These are phyloP conservation scores for Nothobranchius kuhntae DNA, from an alignment of 2,113 vertebrate genomes.

Conservation along the genomic window DNA sequence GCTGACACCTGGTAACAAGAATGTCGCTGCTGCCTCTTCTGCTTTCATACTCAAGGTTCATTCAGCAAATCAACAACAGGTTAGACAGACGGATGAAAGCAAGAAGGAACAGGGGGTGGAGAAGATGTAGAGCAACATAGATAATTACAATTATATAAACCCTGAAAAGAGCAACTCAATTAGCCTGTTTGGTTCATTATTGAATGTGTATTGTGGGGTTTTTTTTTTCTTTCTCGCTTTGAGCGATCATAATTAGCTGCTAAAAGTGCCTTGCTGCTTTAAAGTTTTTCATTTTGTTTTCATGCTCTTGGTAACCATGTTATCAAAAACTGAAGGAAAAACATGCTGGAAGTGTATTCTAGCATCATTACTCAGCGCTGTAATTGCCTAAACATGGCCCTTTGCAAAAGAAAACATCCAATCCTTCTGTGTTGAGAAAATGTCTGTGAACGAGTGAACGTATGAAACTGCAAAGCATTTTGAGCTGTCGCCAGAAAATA, in stretches of 20 bases:
- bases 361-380: too few species aligned
- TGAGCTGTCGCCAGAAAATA: too few species aligned
- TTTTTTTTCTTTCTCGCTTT: background rate
- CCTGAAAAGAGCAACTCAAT: conserved; percentile 50
- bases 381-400: too few species aligned
- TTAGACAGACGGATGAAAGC: conserved; percentile 42
- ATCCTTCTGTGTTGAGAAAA: too few species aligned
- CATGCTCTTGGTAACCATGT: too few species aligned
- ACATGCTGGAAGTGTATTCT: too few species aligned
- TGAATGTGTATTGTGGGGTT: background rate
- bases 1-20: conserved; percentile 63
- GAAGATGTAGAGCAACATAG: conserved; percentile 14
- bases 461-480: too few species aligned
- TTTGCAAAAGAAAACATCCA: too few species aligned
- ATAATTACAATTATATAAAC: conserved; percentile 46
- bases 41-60: conserved; percentile 50
- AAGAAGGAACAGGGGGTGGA: background rate
- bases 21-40: conserved; percentile 53
- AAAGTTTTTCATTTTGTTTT: too few species aligned
- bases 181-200: conserved; percentile 25
- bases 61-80: conserved; percentile 63
- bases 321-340: too few species aligned
- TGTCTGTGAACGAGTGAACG: too few species aligned
- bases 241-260: background rate
- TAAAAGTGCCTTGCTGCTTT: too few species aligned